These are phyloP conservation scores for Brienomyrus brachyistius DNA, from an alignment of 2,113 vertebrate species.

Conservation along the genomic window DNA sequence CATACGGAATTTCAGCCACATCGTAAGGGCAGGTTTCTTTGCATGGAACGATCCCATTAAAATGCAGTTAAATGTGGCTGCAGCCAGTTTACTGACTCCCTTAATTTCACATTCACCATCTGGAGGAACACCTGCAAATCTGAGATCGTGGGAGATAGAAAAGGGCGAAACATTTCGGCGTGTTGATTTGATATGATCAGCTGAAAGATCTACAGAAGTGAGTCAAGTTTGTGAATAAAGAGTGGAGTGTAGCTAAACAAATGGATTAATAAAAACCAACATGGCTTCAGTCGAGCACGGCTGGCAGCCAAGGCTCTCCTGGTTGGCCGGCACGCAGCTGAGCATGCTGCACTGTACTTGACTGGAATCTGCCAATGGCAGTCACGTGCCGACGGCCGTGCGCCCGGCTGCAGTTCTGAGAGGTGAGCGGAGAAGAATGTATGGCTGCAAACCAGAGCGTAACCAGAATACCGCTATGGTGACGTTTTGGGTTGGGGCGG, in stretches of 20 bases:
- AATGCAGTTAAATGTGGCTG: not conserved
- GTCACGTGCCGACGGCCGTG: not conserved
- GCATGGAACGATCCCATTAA: not conserved
- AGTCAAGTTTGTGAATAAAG: not conserved
- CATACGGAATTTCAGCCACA: not conserved
- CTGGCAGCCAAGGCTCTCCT: not conserved
- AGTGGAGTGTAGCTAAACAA: not conserved
- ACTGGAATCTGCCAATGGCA: not conserved
- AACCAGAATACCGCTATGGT: constrained; percentile 72
- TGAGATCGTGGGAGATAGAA: not conserved
- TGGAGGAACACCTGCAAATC: not conserved
- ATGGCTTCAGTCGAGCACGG: not conserved
- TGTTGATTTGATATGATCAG: not conserved
- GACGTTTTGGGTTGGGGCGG: constrained; percentile 61
- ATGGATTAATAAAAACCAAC: not conserved
- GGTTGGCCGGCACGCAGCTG: not conserved
- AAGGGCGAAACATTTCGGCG: not conserved
- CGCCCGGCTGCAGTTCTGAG: not conserved
- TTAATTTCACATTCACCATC: not conserved
- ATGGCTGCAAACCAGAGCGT: constrained; percentile 56
- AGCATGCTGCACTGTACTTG: not conserved
- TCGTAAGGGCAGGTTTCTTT: not conserved
- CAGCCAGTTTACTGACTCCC: not conserved
- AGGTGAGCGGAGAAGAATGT: not conserved
- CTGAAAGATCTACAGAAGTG: not conserved